Conservation (phyloP, 2,888 invertebrate genomes). For the Halictus ligatus region DNA sequence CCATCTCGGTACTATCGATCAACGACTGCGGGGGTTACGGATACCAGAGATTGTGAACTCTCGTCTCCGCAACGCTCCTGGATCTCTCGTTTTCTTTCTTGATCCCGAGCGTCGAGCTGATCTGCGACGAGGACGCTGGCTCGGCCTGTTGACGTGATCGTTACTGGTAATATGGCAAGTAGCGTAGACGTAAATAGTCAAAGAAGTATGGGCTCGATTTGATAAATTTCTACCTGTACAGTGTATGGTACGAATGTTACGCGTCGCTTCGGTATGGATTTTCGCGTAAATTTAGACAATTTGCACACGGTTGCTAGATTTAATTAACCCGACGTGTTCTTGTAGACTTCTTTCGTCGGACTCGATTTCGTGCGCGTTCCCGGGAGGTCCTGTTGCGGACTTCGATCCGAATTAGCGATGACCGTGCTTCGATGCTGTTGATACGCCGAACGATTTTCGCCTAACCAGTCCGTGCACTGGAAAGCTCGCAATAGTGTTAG, state of each 20-base stretch:
- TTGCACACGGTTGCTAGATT: slow-evolving; percentile 1
- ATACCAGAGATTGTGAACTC: not conserved
- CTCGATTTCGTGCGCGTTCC: not conserved
- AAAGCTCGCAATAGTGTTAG: not conserved
- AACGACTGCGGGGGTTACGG: not conserved
- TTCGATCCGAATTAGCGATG: slow-evolving; percentile 20
- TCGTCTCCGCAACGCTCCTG: no score
- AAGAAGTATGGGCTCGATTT: not conserved
- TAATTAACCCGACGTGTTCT: slow-evolving; percentile 22
- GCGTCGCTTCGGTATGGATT: not conserved
- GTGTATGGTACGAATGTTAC: not conserved
- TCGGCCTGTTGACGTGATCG: not conserved
- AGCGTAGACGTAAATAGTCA: not conserved
- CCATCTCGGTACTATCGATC: not conserved
- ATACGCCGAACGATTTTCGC: slow-evolving; percentile 12
- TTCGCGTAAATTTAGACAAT: not conserved
- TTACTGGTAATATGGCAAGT: slow-evolving; percentile 48
- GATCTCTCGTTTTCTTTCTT: not conserved
- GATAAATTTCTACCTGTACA: not conserved
- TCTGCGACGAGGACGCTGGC: not conserved
- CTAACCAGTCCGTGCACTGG: not conserved
- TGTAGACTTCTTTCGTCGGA: not conserved
- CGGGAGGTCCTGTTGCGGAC: not conserved
- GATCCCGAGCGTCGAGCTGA: not conserved
- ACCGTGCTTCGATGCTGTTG: slow-evolving; percentile 11